Percentiles rank a stretch among this genome's conserved stretches.
Evolutionary conservation across 1,140 invertebrate genomes (phyloP).

Genomic region (Cyclargus thomasi): DNA sequence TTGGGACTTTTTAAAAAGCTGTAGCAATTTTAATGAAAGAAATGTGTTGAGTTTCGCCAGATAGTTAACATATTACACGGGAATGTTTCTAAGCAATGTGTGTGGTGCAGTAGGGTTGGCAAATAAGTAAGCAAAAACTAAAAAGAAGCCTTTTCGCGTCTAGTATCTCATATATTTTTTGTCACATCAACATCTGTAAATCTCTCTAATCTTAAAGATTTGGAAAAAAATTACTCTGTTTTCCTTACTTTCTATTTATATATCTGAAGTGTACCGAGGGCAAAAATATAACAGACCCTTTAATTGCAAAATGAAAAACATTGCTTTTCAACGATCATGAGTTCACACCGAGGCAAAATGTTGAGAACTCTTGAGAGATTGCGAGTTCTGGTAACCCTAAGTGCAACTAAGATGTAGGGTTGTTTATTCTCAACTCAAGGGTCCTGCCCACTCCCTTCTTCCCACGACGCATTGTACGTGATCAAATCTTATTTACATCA

Average conservation of each 20-base stretch:
- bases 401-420: slow-evolving; percentile 31
- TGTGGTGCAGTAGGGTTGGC: slow-evolving; percentile 14
- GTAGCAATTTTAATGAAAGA: no score
- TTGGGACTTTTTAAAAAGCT: no score
- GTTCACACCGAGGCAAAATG: not conserved
- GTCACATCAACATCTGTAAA: no score
- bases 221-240: no score
- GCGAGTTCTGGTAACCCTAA: not conserved
- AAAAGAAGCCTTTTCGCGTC: no score
- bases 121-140: not conserved
- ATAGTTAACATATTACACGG: not conserved
- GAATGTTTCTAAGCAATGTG: slow-evolving; percentile 16
- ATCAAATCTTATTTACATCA: slow-evolving; percentile 66
- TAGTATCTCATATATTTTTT: no score
- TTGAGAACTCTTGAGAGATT: not conserved
- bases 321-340: not conserved
- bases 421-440: slow-evolving; percentile 48
- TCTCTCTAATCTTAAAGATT: no score
- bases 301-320: not conserved
- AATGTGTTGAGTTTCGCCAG: no score
- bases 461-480: slow-evolving; percentile 56
- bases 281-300: no score
- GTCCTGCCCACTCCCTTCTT: slow-evolving; percentile 41
- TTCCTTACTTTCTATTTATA: no score
- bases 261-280: no score